These are phyloP conservation scores for Euphydryas editha DNA, from an alignment of 2,888 invertebrate species.

Conservation along the genomic window DNA sequence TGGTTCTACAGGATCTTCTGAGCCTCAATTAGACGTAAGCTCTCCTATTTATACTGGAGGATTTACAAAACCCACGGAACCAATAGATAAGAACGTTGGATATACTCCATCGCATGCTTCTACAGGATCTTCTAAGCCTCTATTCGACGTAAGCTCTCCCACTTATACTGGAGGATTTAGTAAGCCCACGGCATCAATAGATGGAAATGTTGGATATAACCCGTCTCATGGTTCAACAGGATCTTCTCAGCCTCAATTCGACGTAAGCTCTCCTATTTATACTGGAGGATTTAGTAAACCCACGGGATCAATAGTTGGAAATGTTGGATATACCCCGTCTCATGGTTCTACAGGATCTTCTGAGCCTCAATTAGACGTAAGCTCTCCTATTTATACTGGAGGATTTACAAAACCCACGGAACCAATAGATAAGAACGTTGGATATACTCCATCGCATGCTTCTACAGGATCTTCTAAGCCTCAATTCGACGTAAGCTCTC, in stretches of 20 bases:
- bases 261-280: too few relatives aligned
- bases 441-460: neutral
- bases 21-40: neutral
- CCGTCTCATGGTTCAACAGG: too few relatives aligned
- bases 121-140: slow-evolving; percentile 14
- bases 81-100: slow-evolving; percentile 12
- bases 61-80: slow-evolving; percentile 49
- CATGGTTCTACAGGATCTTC: neutral
- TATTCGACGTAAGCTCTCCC: slow-evolving; percentile 19
- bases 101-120: neutral
- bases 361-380: slow-evolving; percentile 6
- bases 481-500: slow-evolving; percentile 20
- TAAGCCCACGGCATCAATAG: slow-evolving; percentile 44
- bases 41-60: slow-evolving; percentile 47
- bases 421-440: slow-evolving; percentile 13
- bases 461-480: slow-evolving; percentile 16
- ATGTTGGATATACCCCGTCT: neutral
- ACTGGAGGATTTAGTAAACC: slow-evolving; percentile 26
- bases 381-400: slow-evolving; percentile 47
- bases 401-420: slow-evolving; percentile 50
- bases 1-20: neutral
- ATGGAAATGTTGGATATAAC: neutral
- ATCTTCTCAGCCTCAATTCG: too few relatives aligned
- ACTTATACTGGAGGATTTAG: slow-evolving; percentile 50
- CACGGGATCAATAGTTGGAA: slow-evolving; percentile 40